Percentiles rank a stretch among this genome's conserved stretches.
phyloP scores from a whole-genome alignment of 1,140 invertebrate genomes.

The Dendrolimus kikuchii region DNA sequence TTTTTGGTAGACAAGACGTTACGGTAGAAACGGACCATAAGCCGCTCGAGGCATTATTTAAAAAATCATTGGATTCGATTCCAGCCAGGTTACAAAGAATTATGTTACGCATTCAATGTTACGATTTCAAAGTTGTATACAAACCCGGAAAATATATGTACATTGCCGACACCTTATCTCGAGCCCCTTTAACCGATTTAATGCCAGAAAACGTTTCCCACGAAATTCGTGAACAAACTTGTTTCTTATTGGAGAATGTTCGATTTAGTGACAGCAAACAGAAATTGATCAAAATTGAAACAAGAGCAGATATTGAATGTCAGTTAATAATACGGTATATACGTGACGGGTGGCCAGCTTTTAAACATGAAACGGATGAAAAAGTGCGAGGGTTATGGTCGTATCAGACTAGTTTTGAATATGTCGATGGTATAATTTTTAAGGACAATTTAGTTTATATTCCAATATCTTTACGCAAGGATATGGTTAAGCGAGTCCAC shows the following conservation, averaged over 20 bases:
- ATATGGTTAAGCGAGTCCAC: slow-evolving; percentile 38
- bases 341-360: slow-evolving; percentile 10
- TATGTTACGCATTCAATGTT: not conserved
- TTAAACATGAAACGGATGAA: slow-evolving; percentile 10
- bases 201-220: slow-evolving; percentile 10
- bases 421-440: slow-evolving; percentile 16
- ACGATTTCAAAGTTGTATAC: slow-evolving; percentile 6
- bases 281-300: slow-evolving; percentile 5
- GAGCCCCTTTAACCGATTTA: slow-evolving; percentile 12
- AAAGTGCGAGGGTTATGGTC: slow-evolving; percentile 11
- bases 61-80: slow-evolving; percentile 7
- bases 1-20: slow-evolving; percentile 15
- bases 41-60: slow-evolving; percentile 51
- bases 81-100: slow-evolving; percentile 8
- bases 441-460: slow-evolving; percentile 28
- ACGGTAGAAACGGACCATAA: slow-evolving; percentile 62
- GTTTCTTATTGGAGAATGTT: slow-evolving; percentile 18
- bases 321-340: slow-evolving; percentile 9
- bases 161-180: slow-evolving; percentile 12
- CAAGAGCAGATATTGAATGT: slow-evolving; percentile 7
- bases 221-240: slow-evolving; percentile 15
- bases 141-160: slow-evolving; percentile 13
- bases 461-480: slow-evolving; percentile 22
- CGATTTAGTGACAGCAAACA: slow-evolving; percentile 17
- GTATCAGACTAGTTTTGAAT: slow-evolving; percentile 18